Conservation (phyloP, 2,888 invertebrate species). For the Orgyia antiqua region DNA sequence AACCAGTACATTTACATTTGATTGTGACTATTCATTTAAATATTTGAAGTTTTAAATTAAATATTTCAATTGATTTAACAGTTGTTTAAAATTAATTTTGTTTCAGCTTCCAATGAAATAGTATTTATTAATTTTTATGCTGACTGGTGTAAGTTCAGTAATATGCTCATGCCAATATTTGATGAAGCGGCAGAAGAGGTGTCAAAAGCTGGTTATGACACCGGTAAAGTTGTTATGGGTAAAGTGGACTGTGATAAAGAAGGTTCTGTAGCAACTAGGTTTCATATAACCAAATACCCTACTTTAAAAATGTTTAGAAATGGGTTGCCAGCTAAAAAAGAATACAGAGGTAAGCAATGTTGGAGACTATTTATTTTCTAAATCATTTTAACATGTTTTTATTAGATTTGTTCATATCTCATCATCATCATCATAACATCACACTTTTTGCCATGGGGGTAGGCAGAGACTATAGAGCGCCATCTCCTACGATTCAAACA, state of each 20-base stretch:
- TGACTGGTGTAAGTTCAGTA: slow-evolving; percentile 99
- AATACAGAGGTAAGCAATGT: slow-evolving; percentile 87
- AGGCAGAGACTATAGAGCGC: too few species aligned
- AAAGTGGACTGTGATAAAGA: slow-evolving; percentile 98
- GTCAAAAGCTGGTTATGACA: slow-evolving; percentile 84
- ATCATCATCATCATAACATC: too few species aligned
- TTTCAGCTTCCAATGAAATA: slow-evolving; percentile 95
- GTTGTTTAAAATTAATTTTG: too few species aligned
- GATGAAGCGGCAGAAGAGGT: slow-evolving; percentile 96
- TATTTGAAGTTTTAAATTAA: background rate
- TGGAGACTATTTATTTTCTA: too few species aligned
- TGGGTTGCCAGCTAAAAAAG: slow-evolving; percentile 92
- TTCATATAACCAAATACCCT: slow-evolving; percentile 98
- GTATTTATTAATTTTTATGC: slow-evolving; percentile 99
- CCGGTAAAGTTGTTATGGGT: slow-evolving; percentile 93
- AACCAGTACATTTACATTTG: too few species aligned
- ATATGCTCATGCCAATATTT: slow-evolving; percentile 96
- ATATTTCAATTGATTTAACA: background rate
- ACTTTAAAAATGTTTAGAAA: slow-evolving; percentile 96
- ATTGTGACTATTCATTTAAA: too few species aligned
- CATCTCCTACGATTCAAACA: too few species aligned
- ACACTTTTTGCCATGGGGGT: too few species aligned
- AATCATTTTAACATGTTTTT: too few species aligned
- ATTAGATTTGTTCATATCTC: too few species aligned
- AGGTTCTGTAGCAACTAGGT: slow-evolving; percentile 90